phyloP scores from a whole-genome alignment of 2,797 vertebrate species.

The Labroides dimidiatus region DNA sequence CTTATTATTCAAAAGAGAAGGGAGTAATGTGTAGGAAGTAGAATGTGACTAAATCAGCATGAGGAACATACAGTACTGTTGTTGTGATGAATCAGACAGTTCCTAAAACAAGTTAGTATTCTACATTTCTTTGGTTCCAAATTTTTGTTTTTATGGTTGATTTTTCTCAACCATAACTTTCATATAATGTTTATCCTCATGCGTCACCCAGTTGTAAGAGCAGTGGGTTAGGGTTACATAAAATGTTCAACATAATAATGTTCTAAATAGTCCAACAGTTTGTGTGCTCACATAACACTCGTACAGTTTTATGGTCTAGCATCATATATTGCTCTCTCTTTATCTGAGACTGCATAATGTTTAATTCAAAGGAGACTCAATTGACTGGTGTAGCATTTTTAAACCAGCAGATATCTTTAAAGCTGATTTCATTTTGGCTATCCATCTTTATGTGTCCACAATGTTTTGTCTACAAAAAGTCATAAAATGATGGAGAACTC shows the following conservation, averaged over 20 bases:
- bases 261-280: too few relatives aligned
- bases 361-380: neutral
- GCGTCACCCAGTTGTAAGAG: too few relatives aligned
- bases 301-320: neutral
- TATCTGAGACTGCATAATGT: neutral
- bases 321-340: neutral
- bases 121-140: neutral
- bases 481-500: too few relatives aligned
- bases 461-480: too few relatives aligned
- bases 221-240: neutral
- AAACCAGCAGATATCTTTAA: too few relatives aligned
- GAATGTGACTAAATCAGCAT: slow-evolving; percentile 21
- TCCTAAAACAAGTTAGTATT: slow-evolving; percentile 17
- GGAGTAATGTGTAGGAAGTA: slow-evolving; percentile 50
- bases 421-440: too few relatives aligned
- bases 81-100: slow-evolving; percentile 38
- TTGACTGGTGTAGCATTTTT: too few relatives aligned
- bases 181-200: neutral
- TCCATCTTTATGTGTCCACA: too few relatives aligned
- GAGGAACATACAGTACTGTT: slow-evolving; percentile 63
- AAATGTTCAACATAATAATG: too few relatives aligned
- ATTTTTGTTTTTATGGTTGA: neutral
- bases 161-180: neutral
- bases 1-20: neutral
- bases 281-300: too few relatives aligned